These are phyloP conservation scores for Acronicta leporina DNA, from an alignment of 2,888 invertebrate genomes.

Conservation along the genomic window DNA sequence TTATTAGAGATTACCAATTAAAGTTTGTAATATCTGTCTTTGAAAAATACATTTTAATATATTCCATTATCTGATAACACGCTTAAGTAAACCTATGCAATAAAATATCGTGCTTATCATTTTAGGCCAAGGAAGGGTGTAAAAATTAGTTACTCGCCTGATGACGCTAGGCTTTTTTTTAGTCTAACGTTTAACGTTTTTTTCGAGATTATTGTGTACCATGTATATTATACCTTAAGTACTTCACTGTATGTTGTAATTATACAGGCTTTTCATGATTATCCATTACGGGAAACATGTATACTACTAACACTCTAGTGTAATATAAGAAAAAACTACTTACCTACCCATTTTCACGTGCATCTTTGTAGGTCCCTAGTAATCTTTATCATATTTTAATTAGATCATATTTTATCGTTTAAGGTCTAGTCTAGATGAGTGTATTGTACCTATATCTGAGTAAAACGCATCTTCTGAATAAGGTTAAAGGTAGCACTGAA, in stretches of 20 bases:
- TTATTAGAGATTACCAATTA: constrained; percentile 4
- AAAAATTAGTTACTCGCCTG: constrained; percentile 1
- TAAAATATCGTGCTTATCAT: constrained; percentile 12
- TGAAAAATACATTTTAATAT: neutral
- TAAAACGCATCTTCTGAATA: no score
- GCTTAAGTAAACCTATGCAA: constrained; percentile 5
- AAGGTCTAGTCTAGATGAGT: constrained; percentile 10
- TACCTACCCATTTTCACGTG: neutral
- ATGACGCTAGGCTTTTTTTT: constrained; percentile 19
- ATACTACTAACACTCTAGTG: constrained; percentile 11
- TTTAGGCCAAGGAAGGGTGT: constrained; percentile 26
- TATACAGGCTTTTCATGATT: constrained; percentile 12
- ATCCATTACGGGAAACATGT: neutral
- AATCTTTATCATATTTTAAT: constrained; percentile 2
- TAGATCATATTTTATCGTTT: neutral
- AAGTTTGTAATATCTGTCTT: constrained; percentile 5
- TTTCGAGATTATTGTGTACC: no score
- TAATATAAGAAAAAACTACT: neutral
- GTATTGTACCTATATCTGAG: neutral
- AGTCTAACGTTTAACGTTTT: constrained; percentile 10
- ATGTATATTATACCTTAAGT: neutral
- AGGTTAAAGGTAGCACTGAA: no score
- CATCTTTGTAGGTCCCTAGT: neutral
- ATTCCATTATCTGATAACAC: constrained; percentile 14
- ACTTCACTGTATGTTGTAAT: no score